Conservation (phyloP, 2,113 vertebrate species). For the Malaclemys terrapin region DNA sequence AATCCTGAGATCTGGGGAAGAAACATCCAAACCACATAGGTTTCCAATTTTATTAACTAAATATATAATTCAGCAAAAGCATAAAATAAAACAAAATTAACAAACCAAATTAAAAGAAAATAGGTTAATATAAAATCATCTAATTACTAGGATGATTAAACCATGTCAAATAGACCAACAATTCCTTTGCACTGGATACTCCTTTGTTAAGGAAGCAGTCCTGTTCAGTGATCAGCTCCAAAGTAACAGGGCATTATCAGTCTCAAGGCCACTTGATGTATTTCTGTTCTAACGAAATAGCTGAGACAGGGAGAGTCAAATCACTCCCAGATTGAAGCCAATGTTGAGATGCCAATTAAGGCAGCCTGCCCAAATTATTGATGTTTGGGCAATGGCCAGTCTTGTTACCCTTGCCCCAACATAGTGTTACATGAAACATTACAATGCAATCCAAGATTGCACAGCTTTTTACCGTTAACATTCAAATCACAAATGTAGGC, state of each 20-base stretch:
- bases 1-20: not conserved
- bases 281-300: not conserved
- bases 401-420: not conserved
- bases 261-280: not conserved
- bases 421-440: not conserved
- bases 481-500: not conserved
- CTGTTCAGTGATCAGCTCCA: not conserved
- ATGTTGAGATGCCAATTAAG: not conserved
- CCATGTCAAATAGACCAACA: not conserved
- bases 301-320: not conserved
- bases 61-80: not conserved
- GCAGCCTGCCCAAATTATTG: not conserved
- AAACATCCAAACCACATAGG: not conserved
- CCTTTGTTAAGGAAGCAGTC: not conserved
- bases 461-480: not conserved
- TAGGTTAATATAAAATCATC: not conserved
- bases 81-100: not conserved
- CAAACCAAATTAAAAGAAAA: no score
- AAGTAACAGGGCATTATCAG: not conserved
- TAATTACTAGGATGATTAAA: not conserved
- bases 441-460: not conserved
- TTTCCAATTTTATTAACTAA: not conserved
- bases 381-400: not conserved
- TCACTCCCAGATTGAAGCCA: not conserved
- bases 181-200: not conserved